Percentiles rank a stretch among this genome's conserved stretches.
Conservation (phyloP, 2,888 invertebrate species). For the Heteromyza rotundicornis region DNA sequence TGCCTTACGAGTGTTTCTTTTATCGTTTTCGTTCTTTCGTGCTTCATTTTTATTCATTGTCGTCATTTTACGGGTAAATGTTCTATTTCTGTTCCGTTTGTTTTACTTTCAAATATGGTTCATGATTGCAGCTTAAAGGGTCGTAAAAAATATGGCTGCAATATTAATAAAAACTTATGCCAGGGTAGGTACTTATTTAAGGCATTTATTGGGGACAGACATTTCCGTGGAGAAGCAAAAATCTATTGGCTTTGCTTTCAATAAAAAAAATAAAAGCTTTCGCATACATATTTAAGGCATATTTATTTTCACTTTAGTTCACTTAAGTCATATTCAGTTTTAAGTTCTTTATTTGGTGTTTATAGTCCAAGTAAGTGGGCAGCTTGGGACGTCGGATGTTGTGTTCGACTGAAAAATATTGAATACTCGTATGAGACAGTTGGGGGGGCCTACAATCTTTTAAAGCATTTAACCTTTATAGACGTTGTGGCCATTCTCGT, state of each 20-base stretch:
- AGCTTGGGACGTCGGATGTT: slow-evolving; percentile 31
- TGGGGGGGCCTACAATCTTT: slow-evolving; percentile 10
- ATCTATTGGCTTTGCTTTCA: too few relatives aligned
- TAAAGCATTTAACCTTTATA: slow-evolving; percentile 37
- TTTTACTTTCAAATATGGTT: too few relatives aligned
- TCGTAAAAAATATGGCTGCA: too few relatives aligned
- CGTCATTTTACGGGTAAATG: background rate
- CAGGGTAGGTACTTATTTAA: too few relatives aligned
- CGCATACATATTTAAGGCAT: too few relatives aligned
- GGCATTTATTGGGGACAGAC: too few relatives aligned
- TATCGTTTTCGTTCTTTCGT: slow-evolving; percentile 1
- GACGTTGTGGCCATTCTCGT: slow-evolving; percentile 46
- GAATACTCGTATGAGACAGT: background rate
- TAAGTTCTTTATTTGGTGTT: slow-evolving; percentile 1
- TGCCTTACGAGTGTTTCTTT: background rate
- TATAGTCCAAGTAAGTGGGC: slow-evolving; percentile 28
- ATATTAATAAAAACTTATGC: too few relatives aligned
- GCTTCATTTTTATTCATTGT: slow-evolving; percentile 8
- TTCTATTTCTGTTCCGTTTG: background rate
- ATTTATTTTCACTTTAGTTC: too few relatives aligned
- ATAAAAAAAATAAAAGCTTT: too few relatives aligned
- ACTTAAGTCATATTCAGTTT: too few relatives aligned
- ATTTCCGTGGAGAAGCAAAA: too few relatives aligned
- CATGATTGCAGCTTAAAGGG: too few relatives aligned
- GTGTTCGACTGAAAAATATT: slow-evolving; percentile 35